These are phyloP conservation scores for Gallinago solitaria DNA, from an alignment of 2,797 vertebrate genomes.

Conservation along the genomic window DNA sequence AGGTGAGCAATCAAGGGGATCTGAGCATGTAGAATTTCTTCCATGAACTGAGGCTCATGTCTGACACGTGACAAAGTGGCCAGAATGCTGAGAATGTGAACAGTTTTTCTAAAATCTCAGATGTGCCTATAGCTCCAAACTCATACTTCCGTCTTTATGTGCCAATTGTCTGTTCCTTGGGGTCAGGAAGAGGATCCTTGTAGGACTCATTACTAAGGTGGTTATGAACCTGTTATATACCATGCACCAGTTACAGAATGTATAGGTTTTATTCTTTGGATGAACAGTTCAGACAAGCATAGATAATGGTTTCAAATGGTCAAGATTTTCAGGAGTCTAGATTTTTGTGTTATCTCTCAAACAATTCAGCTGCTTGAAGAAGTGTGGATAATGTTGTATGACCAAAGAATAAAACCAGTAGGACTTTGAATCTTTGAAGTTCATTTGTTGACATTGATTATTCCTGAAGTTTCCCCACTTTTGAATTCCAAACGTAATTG, in stretches of 20 bases:
- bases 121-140: not conserved
- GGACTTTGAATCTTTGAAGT: not conserved
- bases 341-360: not conserved
- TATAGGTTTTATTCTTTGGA: not conserved
- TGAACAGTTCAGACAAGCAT: not conserved
- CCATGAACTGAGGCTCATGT: not conserved
- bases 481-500: not conserved
- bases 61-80: not conserved
- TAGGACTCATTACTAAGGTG: slow-evolving; percentile 56
- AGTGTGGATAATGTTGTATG: not conserved
- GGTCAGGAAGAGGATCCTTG: slow-evolving; percentile 2
- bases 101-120: not conserved
- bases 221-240: slow-evolving; percentile 25
- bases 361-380: not conserved
- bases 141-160: not conserved
- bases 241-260: slow-evolving; percentile 24
- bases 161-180: not conserved
- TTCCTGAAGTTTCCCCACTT: not conserved
- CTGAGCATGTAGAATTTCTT: not conserved
- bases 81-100: not conserved
- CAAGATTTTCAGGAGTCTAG: not conserved
- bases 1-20: not conserved
- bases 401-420: not conserved
- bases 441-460: not conserved
- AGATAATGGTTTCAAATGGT: not conserved